Evolutionary conservation across 2,888 invertebrate species (phyloP).

Genomic region (Drosophila conformis): DNA sequence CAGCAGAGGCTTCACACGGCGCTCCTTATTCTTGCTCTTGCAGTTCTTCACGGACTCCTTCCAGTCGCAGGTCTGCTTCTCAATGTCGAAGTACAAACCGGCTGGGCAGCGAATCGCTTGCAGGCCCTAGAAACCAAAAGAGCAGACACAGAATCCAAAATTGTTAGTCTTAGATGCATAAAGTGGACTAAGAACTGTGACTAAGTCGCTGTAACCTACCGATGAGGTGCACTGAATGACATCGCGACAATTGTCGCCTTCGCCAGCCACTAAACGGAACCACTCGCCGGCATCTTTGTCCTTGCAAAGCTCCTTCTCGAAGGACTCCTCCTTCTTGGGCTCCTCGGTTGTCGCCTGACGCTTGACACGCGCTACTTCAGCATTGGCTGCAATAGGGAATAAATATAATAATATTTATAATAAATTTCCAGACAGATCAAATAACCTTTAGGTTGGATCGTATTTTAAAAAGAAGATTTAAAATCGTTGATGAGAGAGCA

Average conservation of each 20-base stretch:
- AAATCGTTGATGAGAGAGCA: background rate
- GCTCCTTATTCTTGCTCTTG: constrained; percentile 94
- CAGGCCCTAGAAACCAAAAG: constrained; percentile 88
- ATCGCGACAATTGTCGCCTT: constrained; percentile 96
- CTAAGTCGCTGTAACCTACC: constrained; percentile 86
- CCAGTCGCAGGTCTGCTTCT: constrained; percentile 98
- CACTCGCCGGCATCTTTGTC: constrained; percentile 98
- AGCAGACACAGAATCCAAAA: background rate
- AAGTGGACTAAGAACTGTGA: background rate
- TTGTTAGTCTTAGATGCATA: background rate
- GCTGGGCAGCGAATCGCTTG: constrained; percentile 97
- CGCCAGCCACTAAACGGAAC: constrained; percentile 95
- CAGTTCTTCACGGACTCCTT: constrained; percentile 97
- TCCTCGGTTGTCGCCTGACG: constrained; percentile 91
- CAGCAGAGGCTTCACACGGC: constrained; percentile 93
- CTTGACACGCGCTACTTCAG: constrained; percentile 86
- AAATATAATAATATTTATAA: too few relatives aligned
- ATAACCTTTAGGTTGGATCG: background rate
- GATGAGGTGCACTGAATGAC: constrained; percentile 98
- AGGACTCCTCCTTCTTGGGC: constrained; percentile 94
- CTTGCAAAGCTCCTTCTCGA: constrained; percentile 95
- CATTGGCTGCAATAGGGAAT: constrained; percentile 44
- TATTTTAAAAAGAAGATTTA: background rate
- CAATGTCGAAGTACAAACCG: constrained; percentile 96
- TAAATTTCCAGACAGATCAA: background rate